Evolutionary conservation across 2,888 invertebrate genomes (phyloP).

Genomic region (Salticus scenicus): DNA sequence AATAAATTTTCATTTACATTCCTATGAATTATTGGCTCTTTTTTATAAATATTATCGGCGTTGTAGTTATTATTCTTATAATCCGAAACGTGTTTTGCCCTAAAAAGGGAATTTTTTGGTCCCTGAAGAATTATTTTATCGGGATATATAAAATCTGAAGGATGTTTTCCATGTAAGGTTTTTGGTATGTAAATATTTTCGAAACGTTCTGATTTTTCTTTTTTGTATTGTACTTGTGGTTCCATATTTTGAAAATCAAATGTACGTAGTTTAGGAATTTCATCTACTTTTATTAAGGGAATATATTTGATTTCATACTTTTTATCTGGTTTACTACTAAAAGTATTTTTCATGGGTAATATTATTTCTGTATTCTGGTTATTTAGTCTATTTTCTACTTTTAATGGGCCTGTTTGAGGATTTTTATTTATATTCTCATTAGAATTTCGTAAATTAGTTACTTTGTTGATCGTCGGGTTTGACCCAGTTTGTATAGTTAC

Average conservation of each 20-base stretch:
- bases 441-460: background rate
- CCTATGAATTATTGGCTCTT: too few species aligned
- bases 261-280: background rate
- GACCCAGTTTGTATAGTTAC: background rate
- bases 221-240: background rate
- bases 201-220: background rate
- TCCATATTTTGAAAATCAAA: background rate
- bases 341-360: background rate
- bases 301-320: background rate
- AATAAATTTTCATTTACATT: too few species aligned
- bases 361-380: background rate
- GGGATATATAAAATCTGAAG: background rate
- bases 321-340: background rate
- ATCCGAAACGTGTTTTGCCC: background rate
- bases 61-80: background rate
- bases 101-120: too few species aligned
- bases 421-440: background rate
- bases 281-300: background rate
- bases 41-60: too few species aligned
- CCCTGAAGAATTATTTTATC: background rate
- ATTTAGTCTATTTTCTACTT: background rate
- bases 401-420: background rate
- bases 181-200: background rate
- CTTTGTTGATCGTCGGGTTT: background rate
- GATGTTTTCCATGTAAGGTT: background rate